Evolutionary conservation across 2,797 vertebrate species (phyloP), one percentile per base, ranked within the genome.

Genomic region (Orientallactaga sibirica): DNA sequence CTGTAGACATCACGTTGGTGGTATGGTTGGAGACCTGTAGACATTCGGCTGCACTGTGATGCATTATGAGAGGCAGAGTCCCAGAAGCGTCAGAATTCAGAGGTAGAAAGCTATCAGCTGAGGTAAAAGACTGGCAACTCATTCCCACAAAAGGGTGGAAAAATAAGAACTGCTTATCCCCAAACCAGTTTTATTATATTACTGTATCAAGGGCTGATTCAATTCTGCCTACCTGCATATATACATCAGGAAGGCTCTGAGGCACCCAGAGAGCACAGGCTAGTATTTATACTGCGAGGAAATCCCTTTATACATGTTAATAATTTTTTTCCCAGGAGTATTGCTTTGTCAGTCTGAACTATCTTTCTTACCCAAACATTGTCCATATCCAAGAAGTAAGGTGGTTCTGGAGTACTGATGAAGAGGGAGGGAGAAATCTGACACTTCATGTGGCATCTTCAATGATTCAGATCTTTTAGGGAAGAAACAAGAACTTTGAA

Each of bases 1-100:
- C 99, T 99, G 99, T 98, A 91, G 99, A 99, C 87, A 99, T 98
- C 98, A 99, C 99, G 98, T 98, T 99, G 98, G 99, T 98, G 89
- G 98, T 97, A 41, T 99, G 99, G 96, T 99, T 99, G 96, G 98
- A 98, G 97, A 98, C 98, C 0, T 99, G 99, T 82, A 99, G 98
- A 95, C 99, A 99, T 96, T 99, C 99, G 0, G 98, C 98, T 2
- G 98, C 94, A 68, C 99, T 98, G 96, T 99, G 99, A 95, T 99
- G 99, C 99, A 99, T 99, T 96, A 99, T 99, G 98, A 99, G 98
- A 88, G 99, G 99, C 96, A 99, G 97, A 82, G 98, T 96, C 64
- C 99, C 97, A 96, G 98, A 98, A 25, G 99, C 98, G 71, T 99
- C 99, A 88, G 99, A 98, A 94, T 98, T 98, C 98, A 99, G 98